These are phyloP conservation scores for Cryptomyrus ogoouensis DNA, from an alignment of 2,113 vertebrate species.

Conservation along the genomic window DNA sequence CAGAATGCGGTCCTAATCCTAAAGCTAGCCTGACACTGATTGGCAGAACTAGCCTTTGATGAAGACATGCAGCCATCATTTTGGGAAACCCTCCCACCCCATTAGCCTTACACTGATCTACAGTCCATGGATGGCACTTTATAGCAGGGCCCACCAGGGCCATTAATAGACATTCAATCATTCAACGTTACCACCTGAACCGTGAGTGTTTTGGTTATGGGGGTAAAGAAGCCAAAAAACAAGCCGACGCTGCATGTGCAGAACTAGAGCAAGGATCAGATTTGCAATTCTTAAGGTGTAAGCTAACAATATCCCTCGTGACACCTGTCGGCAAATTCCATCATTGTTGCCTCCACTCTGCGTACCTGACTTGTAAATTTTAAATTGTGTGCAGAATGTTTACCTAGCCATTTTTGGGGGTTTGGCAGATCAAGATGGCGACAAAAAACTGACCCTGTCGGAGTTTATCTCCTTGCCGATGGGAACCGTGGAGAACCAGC, in stretches of 20 bases:
- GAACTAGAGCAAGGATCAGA: not conserved
- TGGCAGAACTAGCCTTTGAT: not conserved
- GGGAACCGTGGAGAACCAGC: slow-evolving; percentile 91
- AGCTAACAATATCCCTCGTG: not conserved
- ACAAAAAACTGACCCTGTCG: slow-evolving; percentile 79
- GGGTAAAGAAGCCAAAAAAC: not conserved
- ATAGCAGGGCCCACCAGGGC: not conserved
- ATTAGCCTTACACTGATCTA: not conserved
- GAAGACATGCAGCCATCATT: not conserved
- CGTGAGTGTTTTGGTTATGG: not conserved
- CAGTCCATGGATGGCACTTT: not conserved
- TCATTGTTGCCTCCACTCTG: not conserved
- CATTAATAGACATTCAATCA: not conserved
- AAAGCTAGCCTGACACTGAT: not conserved
- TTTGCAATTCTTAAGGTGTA: not conserved
- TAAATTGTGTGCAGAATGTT: not conserved
- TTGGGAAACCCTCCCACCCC: not conserved
- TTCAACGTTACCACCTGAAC: not conserved
- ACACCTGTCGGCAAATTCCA: not conserved
- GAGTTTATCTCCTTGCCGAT: slow-evolving; percentile 90
- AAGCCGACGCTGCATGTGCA: not conserved
- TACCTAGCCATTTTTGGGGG: not conserved
- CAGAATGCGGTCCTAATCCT: not conserved
- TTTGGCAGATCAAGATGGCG: slow-evolving; percentile 76
- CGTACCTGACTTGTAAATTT: not conserved